Percentiles rank a stretch among this genome's conserved stretches.
Evolutionary conservation across 2,797 vertebrate species (phyloP).

Genomic region (Eleutherodactylus coqui): DNA sequence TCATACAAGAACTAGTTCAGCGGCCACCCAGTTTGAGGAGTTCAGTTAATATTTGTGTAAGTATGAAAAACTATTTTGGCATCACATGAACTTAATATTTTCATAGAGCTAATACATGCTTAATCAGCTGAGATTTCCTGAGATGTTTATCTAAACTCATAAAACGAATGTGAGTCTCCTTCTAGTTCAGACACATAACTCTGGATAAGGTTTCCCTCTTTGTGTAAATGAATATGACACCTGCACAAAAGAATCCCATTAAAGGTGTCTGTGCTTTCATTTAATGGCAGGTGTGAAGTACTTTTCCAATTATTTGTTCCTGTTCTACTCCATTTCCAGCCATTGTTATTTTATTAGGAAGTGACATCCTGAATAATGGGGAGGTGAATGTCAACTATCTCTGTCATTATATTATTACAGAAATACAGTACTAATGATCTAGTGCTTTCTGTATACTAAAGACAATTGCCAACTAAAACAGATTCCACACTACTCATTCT

Average conservation of each 20-base stretch:
- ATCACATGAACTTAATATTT: constrained; percentile 42
- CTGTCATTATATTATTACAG: constrained; percentile 59
- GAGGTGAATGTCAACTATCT: constrained; percentile 64
- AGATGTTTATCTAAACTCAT: constrained; percentile 53
- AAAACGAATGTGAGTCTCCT: constrained; percentile 33
- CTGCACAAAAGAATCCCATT: constrained; percentile 31
- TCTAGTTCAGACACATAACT: constrained; percentile 53
- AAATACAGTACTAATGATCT: constrained; percentile 67
- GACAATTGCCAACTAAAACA: background rate
- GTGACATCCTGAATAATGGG: constrained; percentile 66
- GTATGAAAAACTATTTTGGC: constrained; percentile 59
- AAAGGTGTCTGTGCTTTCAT: constrained; percentile 24
- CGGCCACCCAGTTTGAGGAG: constrained; percentile 54
- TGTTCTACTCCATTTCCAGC: constrained; percentile 63
- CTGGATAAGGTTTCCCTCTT: constrained; percentile 54
- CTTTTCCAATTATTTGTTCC: constrained; percentile 46
- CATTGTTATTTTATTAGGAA: constrained; percentile 56
- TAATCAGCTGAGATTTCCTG: constrained; percentile 55
- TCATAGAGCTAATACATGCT: constrained; percentile 46
- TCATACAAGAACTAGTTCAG: constrained; percentile 35
- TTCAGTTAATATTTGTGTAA: constrained; percentile 57
- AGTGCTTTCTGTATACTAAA: constrained; percentile 43
- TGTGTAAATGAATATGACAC: constrained; percentile 60
- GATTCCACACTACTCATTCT: background rate
- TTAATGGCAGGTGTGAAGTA: constrained; percentile 60